Evolutionary conservation across 2,797 vertebrate genomes (phyloP), one percentile per base, ranked within the genome.

Genomic region (Aulostomus chinensis): DNA sequence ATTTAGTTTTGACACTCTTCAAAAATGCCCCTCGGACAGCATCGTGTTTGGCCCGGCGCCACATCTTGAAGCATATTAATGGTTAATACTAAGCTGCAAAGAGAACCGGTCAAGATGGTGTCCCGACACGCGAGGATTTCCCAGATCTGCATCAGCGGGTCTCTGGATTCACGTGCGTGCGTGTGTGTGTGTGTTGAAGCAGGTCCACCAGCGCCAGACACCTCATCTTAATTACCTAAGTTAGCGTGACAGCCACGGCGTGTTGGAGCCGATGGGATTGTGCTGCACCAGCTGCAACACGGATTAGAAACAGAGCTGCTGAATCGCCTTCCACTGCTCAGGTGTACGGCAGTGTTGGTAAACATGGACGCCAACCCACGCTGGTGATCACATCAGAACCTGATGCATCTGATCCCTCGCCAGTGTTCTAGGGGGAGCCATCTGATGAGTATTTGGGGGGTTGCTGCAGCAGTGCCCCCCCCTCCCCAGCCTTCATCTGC

Each of bases 401-500:
- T n/a, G n/a, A n/a, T n/a, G n/a, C n/a, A n/a, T n/a, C n/a, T n/a
- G n/a, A n/a, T n/a, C n/a, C n/a, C n/a, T n/a, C n/a, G n/a, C n/a
- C n/a, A n/a, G n/a, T n/a, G n/a, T n/a, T n/a, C n/a, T n/a, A n/a
- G n/a, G n/a, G n/a, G n/a, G n/a, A n/a, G n/a, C n/a, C 31, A 20
- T 40, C 36, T 30, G 58, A 32, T 49, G 64, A 34, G 67, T 3
- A 18, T 38, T 36, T 9, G n/a, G 1, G 49, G 13, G 49, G 52
- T 46, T 8, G 16, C 34, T 30, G 69, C 76, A 64, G 7, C 11
- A 4, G 57, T 60, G 56, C 12, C 46, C 55, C 60, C 38, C 18
- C 40, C 36, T 37, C 18, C 40, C 36, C 33, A 26, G 54, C 43
- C 25, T 30, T 62, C 33, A 83, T 83, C 66, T 76, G 70, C 75